Base-by-base conservation (phyloP, 1,140 invertebrate species). In the Lepidurus arcticus region DNA sequence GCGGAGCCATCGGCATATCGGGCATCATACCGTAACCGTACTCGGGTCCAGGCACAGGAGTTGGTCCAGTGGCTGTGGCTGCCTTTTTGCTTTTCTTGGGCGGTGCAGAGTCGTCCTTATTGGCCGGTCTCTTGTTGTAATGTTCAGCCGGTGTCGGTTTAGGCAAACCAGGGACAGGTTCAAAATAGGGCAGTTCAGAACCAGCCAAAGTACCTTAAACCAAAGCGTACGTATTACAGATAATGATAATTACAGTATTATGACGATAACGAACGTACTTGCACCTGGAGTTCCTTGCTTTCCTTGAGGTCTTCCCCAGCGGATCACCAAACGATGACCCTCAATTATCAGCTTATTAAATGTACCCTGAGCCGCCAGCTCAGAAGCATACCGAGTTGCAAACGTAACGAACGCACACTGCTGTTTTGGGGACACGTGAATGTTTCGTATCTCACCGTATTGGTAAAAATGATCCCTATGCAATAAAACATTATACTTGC, bases 361-460 rank as follows among this genome's bases (percentile, higher is more conserved):
- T 0, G 95, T 96, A 82, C 94, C 93, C 83, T 99, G 97, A 4
- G 96, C 96, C 11, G 97, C 97, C 79, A 91, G 85, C 86, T 99
- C 98, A 0, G 98, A 95, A 1, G 95, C 91, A 75, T 88, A 87
- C 79, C 98, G 87, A 44, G 91, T 92, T 0, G 96, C 98, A 84
- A 96, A 99, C 83, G 98, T 96, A 7, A 99, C 93, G 85, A 99
- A 99, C 0, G 96, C 97, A 88, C 97, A 99, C 82, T 98, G 96
- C 82, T 98, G 96, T 81, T 95, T 91, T 0, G 90, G 90, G 2
- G 98, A 93, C 81, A 99, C 88, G 73, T 95, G 97, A 1, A 99
- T 89, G 2, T 92, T 93, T 34, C 98, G 89, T 77, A 99, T 98
- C 86, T 99, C 98, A n/a, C 98, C 98, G 87, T 94, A 99, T 85